Base-by-base conservation (phyloP, 2,888 invertebrate species). In the Caenorhabditis japonica region DNA sequence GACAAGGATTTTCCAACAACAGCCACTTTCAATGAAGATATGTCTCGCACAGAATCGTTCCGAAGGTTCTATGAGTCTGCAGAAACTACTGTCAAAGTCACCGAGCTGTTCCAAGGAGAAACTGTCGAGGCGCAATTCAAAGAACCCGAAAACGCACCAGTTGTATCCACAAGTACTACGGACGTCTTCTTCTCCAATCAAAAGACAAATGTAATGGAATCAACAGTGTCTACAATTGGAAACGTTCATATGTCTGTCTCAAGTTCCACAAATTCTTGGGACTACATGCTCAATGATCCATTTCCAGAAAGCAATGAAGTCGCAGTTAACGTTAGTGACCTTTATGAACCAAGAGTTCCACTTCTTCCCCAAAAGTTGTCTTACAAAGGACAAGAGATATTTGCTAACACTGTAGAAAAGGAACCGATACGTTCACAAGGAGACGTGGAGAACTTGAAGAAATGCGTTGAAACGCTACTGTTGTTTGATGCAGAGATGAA, bases 351-450 rank as follows among this genome's bases (percentile, higher is more conserved):
- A 13, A 43, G 83, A 46, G 64, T 74, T 5, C 75, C 80, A 1
- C 52, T 79, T 17, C 72, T 83, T 1, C 83, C 83, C 0, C 53
- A 77, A 21, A 80, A 77, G 46, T 30, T 83, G 8, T 71, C 70
- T 10, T 83, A 80, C 64, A 80, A 80, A 44, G 83, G 83, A 0
- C 81, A 83, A 21, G 76, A 80, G 19, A 78, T 83, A 21, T 62
- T 74, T 12, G 76, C 72, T 15, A 68, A 69, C 19, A 52, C 53
- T 4, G 51, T 62, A 5, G 47, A 60, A 21, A 38, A 61, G n/a
- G n/a, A n/a, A n/a, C n/a, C n/a, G n/a, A n/a, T n/a, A n/a, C n/a
- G n/a, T n/a, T n/a, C n/a, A n/a, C 39, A 55, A 17, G 69, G 53
- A 25, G 66, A 74, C 30, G 62, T 59, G 8, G 61, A 72, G 17